Percentiles rank a stretch among this genome's conserved stretches.
Conservation (phyloP, 2,888 invertebrate species). For the Gnatocerus cornutus region DNA sequence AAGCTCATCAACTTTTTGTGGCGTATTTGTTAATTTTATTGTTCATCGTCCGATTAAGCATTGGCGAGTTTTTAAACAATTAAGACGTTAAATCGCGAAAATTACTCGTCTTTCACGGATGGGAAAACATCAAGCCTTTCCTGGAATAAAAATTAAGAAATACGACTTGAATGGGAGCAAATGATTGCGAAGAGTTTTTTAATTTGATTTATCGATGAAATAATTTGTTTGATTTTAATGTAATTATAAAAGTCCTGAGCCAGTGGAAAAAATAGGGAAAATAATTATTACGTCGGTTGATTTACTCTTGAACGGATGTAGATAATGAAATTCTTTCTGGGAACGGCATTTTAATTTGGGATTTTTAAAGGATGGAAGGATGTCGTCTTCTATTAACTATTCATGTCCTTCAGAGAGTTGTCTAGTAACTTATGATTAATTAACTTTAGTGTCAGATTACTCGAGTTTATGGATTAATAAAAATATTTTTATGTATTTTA, state of each 20-base stretch:
- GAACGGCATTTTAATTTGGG: neutral
- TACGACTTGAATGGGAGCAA: neutral
- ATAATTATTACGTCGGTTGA: neutral
- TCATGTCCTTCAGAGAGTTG: neutral
- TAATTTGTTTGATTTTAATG: neutral
- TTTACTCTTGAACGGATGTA: neutral
- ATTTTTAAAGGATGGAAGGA: neutral
- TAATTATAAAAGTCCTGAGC: neutral
- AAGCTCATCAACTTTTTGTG: too few relatives aligned
- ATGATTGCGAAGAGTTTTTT: neutral
- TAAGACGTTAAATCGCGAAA: constrained; percentile 2
- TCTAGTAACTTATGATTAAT: neutral
- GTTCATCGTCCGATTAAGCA: neutral
- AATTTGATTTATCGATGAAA: constrained; percentile 6
- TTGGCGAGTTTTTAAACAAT: neutral
- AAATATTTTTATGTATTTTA: too few relatives aligned
- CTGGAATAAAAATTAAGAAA: constrained; percentile 6
- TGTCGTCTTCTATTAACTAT: neutral
- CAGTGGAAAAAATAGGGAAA: neutral
- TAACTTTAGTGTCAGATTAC: neutral
- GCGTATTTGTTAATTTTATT: neutral
- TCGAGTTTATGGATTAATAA: neutral
- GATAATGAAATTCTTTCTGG: neutral
- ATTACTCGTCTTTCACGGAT: constrained; percentile 5
- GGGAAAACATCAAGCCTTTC: neutral